A percentile compares a stretch with the other conserved stretches of the same genome.
These are phyloP conservation scores for Acrocephalus kingi DNA, from an alignment of 2,113 vertebrate species.

Conservation along the genomic window DNA sequence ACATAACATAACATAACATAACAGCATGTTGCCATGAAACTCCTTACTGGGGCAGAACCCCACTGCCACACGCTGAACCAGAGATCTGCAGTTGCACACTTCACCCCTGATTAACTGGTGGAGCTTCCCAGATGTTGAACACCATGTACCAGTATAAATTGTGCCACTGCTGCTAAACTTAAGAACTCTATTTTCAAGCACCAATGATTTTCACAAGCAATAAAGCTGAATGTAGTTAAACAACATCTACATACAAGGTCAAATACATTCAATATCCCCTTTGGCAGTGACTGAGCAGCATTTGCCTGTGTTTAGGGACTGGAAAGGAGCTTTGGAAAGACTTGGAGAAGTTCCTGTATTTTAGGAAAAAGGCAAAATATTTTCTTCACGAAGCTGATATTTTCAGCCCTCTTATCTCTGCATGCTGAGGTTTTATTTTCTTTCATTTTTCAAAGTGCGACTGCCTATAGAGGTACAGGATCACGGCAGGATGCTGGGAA, in stretches of 20 bases:
- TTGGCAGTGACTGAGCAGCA: not conserved
- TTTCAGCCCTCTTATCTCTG: constrained; percentile 33
- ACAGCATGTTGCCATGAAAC: not conserved
- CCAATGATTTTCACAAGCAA: constrained; percentile 28
- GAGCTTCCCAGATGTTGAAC: not conserved
- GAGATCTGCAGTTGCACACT: not conserved
- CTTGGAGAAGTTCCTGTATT: constrained; percentile 20
- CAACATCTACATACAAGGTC: constrained; percentile 16
- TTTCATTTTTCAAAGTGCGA: not conserved
- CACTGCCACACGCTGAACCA: not conserved
- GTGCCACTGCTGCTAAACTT: not conserved
- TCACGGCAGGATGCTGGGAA: not conserved
- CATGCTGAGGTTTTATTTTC: constrained; percentile 30
- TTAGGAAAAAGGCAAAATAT: constrained; percentile 20
- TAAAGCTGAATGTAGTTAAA: constrained; percentile 33
- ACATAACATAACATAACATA: not conserved
- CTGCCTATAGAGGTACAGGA: not conserved
- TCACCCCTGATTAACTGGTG: not conserved
- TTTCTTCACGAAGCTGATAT: not conserved
- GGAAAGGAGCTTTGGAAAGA: constrained; percentile 18
- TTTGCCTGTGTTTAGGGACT: not conserved
- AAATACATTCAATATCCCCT: constrained; percentile 22
- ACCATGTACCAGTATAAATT: not conserved
- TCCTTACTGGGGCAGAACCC: not conserved
- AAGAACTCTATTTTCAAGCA: not conserved